phyloP scores from a whole-genome alignment of 1,140 invertebrate species.

The Glomeris maerens region DNA sequence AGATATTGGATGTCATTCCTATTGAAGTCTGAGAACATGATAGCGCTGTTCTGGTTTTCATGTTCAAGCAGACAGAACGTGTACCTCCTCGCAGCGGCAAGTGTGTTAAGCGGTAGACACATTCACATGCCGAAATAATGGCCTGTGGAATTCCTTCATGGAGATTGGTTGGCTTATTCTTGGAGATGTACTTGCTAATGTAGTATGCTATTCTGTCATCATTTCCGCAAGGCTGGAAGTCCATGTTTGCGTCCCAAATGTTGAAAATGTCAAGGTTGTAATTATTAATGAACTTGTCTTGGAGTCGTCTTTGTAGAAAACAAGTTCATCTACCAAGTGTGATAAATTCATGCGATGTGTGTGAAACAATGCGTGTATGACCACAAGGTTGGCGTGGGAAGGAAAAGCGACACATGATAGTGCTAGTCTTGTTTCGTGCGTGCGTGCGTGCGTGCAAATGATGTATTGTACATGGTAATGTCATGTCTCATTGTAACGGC shows the following conservation, averaged over 20 bases:
- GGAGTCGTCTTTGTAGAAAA: background rate
- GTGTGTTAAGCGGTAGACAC: too few relatives aligned
- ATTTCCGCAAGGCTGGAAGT: slow-evolving; percentile 11
- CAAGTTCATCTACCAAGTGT: background rate
- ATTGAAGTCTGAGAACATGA: too few relatives aligned
- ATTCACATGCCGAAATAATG: too few relatives aligned
- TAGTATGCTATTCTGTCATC: slow-evolving; percentile 14
- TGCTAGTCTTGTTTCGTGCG: background rate
- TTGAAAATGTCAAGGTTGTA: slow-evolving; percentile 5
- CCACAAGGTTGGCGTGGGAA: background rate
- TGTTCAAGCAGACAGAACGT: too few relatives aligned
- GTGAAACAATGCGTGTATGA: background rate
- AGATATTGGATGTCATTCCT: too few relatives aligned
- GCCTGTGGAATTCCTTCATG: background rate
- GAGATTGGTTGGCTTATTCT: slow-evolving; percentile 13
- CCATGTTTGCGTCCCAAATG: slow-evolving; percentile 11
- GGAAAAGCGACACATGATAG: background rate
- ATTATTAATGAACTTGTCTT: background rate
- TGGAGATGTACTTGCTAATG: slow-evolving; percentile 17
- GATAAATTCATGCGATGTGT: background rate
- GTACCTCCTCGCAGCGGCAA: too few relatives aligned
- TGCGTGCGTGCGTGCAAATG: background rate
- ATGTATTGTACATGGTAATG: too few relatives aligned
- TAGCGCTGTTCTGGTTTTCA: too few relatives aligned
- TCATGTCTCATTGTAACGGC: too few relatives aligned